phyloP scores from a whole-genome alignment of 2,888 invertebrate species.

The Pseudococcus jackbeardsleyi region DNA sequence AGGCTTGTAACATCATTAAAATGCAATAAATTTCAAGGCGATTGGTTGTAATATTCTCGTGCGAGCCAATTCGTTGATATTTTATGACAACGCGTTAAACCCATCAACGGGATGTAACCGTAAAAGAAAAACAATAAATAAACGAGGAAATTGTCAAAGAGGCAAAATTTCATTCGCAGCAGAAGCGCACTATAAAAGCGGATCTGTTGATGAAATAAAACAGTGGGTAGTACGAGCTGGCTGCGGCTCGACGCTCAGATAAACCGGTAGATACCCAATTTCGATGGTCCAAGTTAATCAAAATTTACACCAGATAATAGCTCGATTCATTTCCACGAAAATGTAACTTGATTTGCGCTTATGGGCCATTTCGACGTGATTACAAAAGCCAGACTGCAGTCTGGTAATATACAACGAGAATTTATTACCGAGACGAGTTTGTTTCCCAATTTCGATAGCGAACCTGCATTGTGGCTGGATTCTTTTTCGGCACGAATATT shows the following conservation, averaged over 20 bases:
- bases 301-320: constrained; percentile 10
- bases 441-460: background rate
- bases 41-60: constrained; percentile 16
- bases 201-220: constrained; percentile 24
- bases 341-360: background rate
- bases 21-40: constrained; percentile 38
- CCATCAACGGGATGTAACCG: background rate
- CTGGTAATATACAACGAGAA: background rate
- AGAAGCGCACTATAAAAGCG: background rate
- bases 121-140: constrained; percentile 22
- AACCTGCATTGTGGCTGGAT: background rate
- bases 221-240: background rate
- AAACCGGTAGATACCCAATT: constrained; percentile 28
- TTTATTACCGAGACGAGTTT: background rate
- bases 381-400: constrained; percentile 5
- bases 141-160: constrained; percentile 26
- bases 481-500: background rate
- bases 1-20: constrained; percentile 46
- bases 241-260: background rate
- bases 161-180: constrained; percentile 27
- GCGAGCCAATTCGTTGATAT: constrained; percentile 13
- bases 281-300: background rate
- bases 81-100: constrained; percentile 41
- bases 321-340: background rate
- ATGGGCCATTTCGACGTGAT: background rate